Evolutionary conservation across 2,888 invertebrate genomes (phyloP).

Genomic region (Melanostoma mellinum): DNA sequence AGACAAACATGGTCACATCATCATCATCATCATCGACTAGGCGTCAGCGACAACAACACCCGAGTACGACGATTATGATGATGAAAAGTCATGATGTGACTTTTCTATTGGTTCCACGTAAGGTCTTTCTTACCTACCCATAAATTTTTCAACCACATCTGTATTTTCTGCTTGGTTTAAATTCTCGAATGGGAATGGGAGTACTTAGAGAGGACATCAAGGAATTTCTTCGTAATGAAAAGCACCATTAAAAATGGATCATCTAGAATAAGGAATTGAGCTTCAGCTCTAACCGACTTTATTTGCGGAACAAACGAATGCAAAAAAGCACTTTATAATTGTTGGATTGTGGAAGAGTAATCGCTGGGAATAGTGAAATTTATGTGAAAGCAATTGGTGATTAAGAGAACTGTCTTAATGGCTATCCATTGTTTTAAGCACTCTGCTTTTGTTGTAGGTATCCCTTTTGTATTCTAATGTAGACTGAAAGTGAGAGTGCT

Average conservation of each 20-base stretch:
- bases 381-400: conserved; percentile 15
- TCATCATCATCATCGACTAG: background rate
- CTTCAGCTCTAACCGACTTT: background rate
- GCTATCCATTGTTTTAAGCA: background rate
- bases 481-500: too few species aligned
- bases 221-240: conserved; percentile 35
- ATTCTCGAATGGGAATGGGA: conserved; percentile 6
- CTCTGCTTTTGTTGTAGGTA: too few species aligned
- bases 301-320: background rate
- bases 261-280: background rate
- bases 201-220: conserved; percentile 19
- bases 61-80: background rate
- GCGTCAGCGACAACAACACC: background rate
- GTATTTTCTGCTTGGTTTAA: background rate
- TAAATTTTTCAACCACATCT: background rate
- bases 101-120: conserved; percentile 24
- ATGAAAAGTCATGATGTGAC: conserved; percentile 16
- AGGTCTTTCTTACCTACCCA: conserved; percentile 3
- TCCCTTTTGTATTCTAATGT: too few species aligned
- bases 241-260: conserved; percentile 62
- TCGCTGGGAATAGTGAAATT: background rate
- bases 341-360: conserved; percentile 13
- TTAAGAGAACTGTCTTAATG: conserved; percentile 5
- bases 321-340: background rate
- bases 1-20: conserved; percentile 20